These are phyloP conservation scores for Tenthredo distinguenda DNA, from an alignment of 2,888 invertebrate genomes.

Conservation along the genomic window DNA sequence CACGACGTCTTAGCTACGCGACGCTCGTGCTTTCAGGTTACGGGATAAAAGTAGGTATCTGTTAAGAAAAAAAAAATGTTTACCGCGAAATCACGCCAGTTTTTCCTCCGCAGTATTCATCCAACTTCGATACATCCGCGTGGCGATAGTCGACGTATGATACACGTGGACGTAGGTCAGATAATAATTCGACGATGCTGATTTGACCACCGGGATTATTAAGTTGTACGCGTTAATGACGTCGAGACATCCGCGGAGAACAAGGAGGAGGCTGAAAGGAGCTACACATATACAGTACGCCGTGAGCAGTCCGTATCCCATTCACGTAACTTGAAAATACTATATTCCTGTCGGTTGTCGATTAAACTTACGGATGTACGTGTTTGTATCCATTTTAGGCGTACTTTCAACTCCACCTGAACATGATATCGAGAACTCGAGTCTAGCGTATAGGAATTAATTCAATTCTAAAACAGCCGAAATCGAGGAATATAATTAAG, in stretches of 20 bases:
- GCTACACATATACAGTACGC: background rate
- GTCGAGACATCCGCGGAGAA: background rate
- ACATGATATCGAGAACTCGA: background rate
- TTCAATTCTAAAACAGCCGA: background rate
- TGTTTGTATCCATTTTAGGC: background rate
- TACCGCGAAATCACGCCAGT: background rate
- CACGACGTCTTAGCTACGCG: slow-evolving; percentile 54
- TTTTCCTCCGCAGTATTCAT: background rate
- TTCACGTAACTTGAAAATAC: background rate
- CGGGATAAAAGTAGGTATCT: slow-evolving; percentile 59
- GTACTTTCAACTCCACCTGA: background rate
- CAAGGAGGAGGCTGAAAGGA: background rate
- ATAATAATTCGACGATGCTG: background rate
- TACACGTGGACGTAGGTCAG: background rate
- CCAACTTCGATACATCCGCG: background rate
- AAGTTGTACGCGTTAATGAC: slow-evolving; percentile 2
- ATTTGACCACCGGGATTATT: background rate
- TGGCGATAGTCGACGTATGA: background rate
- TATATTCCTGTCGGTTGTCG: background rate
- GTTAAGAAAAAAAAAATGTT: slow-evolving; percentile 53
- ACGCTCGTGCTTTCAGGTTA: slow-evolving; percentile 49
- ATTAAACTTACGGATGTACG: slow-evolving; percentile 21
- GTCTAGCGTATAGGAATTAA: slow-evolving; percentile 23
- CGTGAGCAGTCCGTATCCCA: background rate
- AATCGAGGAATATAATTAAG: slow-evolving; percentile 10